Base-by-base conservation (phyloP, 1,140 invertebrate species). In the Bilobella aurantiaca region DNA sequence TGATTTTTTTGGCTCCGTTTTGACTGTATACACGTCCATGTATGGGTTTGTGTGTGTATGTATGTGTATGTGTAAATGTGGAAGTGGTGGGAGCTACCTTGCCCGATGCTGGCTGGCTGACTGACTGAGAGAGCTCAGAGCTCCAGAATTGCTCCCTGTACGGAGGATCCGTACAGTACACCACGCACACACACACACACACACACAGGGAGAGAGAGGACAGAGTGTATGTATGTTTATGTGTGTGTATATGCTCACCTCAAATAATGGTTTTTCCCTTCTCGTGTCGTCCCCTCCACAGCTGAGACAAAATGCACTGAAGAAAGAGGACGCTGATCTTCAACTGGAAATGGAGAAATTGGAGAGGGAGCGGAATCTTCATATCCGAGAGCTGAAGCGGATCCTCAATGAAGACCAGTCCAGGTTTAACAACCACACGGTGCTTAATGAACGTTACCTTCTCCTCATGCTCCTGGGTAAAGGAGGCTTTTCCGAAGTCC, bases 381-480 rank as follows among this genome's bases (percentile, higher is more conserved):
- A 99, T 80, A 99, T 99, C 79, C 85, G 96, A 74, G 96, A 99
- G 83, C 81, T 99, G 71, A 99, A 99, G 82, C 85, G 96, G 75
- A 98, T 99, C 80, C 93, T 98, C 79, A 98, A 98, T 82, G 96
- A 99, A 83, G 96, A 98, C 82, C 93, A 94, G 81, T 88, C 89
- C 73, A 85, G 89, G 80, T 95, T 93, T 78, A 93, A 93, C 78
- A 90, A 92, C 81, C 88, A 93, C 79, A 87, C 88, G 72, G 88
- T 92, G 75, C 82, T 95, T 73, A 91, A 92, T 75, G 88, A 93
- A 73, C 82, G 93, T 76, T 99, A 99, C 82, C 85, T 99, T 71
- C 81, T 98, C 74, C 81, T 99, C 71, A 96, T 95, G 88, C 82
- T 99, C 71, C 83, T 99, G 56, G 96, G 96, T 63, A 99, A 99